phyloP scores from a whole-genome alignment of 2,888 invertebrate species.

The Byasa hedistus region DNA sequence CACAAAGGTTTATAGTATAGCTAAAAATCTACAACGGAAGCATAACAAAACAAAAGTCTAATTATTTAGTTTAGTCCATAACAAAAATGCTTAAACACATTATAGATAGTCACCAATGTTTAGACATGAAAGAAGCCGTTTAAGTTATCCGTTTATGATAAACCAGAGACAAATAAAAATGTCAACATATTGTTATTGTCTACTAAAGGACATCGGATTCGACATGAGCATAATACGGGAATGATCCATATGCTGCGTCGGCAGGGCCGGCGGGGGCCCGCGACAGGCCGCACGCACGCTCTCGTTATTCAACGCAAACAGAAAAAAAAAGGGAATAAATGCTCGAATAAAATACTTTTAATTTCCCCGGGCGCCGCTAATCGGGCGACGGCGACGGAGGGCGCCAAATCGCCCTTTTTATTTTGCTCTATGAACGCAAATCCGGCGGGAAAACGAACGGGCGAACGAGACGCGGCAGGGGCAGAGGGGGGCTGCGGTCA shows the following conservation, averaged over 20 bases:
- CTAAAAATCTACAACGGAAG: too few relatives aligned
- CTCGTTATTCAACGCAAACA: conserved; percentile 70
- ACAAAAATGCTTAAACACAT: too few relatives aligned
- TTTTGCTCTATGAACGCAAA: conserved; percentile 76
- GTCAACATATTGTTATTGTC: conserved; percentile 3
- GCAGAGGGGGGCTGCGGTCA: conserved; percentile 57
- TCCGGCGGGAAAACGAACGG: conserved; percentile 73
- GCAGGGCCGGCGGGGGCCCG: conserved; percentile 35
- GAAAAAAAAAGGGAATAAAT: conserved; percentile 70
- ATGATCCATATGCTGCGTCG: conserved; percentile 40
- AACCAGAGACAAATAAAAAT: conserved; percentile 3
- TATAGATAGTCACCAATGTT: too few relatives aligned
- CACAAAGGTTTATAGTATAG: too few relatives aligned
- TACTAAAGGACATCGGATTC: conserved; percentile 5
- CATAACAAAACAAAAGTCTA: too few relatives aligned
- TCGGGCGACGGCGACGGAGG: conserved; percentile 75
- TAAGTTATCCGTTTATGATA: too few relatives aligned
- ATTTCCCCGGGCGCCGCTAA: conserved; percentile 79
- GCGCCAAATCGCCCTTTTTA: conserved; percentile 78
- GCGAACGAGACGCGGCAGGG: conserved; percentile 47
- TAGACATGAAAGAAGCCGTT: too few relatives aligned
- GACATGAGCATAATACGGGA: conserved; percentile 21
- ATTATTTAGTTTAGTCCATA: too few relatives aligned
- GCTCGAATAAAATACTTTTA: conserved; percentile 78
- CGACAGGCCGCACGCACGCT: conserved; percentile 48